Evolutionary conservation across 2,888 invertebrate genomes (phyloP).

Genomic region (Mythimna vitellina): DNA sequence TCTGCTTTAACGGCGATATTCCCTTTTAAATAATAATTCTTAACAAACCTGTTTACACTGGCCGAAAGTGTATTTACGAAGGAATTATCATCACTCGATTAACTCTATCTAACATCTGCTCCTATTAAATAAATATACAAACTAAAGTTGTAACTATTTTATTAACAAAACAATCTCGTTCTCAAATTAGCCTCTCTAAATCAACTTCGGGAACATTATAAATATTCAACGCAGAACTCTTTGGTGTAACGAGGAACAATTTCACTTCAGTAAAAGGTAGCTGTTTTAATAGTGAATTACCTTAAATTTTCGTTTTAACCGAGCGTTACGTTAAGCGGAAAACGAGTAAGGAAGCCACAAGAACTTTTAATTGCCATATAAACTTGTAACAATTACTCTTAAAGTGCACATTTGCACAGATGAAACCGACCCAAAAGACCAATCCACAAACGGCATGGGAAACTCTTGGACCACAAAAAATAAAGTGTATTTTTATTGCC

Average conservation of each 20-base stretch:
- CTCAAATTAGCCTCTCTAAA: constrained; percentile 63
- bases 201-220: constrained; percentile 66
- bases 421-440: constrained; percentile 16
- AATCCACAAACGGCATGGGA: constrained; percentile 34
- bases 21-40: constrained; percentile 7
- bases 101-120: constrained; percentile 54
- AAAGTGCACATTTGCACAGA: constrained; percentile 49
- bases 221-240: constrained; percentile 65
- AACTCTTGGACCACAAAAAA: constrained; percentile 59
- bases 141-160: constrained; percentile 57
- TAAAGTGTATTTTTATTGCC: constrained; percentile 60
- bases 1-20: constrained; percentile 1
- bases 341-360: constrained; percentile 11
- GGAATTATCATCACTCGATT: constrained; percentile 44
- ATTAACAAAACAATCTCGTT: constrained; percentile 61
- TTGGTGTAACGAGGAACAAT: constrained; percentile 53
- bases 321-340: constrained; percentile 16
- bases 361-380: constrained; percentile 45
- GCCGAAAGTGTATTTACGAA: constrained; percentile 13
- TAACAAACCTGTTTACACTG: constrained; percentile 17
- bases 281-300: constrained; percentile 43
- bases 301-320: constrained; percentile 44
- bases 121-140: constrained; percentile 57
- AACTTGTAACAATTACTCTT: constrained; percentile 35
- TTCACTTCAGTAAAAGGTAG: constrained; percentile 22